Base-by-base conservation (phyloP, 2,797 vertebrate species). In the Leuciscus waleckii region DNA sequence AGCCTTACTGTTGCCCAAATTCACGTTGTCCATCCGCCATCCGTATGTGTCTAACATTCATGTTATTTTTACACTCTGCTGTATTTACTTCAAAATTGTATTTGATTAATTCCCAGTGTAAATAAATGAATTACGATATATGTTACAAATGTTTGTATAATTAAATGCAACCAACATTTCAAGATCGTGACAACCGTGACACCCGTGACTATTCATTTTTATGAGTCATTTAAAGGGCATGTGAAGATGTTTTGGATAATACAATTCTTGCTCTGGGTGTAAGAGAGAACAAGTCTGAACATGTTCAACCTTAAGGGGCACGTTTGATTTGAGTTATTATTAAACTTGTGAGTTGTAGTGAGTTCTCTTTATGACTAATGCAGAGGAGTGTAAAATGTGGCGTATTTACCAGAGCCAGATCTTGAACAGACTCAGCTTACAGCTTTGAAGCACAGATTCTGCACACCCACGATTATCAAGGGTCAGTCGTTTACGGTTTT, bases 281-380 rank as follows among this genome's bases (percentile, higher is more conserved):
- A 35, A 11, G 21, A 39, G 43, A 23, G 79, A 14, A n/a, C 88
- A 85, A 11, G 85, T 77, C 88, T 67, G 76, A 85, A 80, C 83
- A 77, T 10, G 83, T 23, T 76, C 39, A 11, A 69, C 10, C n/a
- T 5, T n/a, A 43, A 70, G 51, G 76, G 58, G 56, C 67, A 58
- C 0, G 6, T 58, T 71, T 80, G 71, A 68, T 69, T 11, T 58
- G 49, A 46, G 79, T 67, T 65, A 65, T 37, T 65, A 75, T 67
- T 81, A 65, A 67, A 76, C 61, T 61, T 26, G 23, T 10, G 37
- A 74, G 51, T 61, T 41, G 43, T 68, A 35, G 39, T 39, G 39
- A 26, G 23, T 74, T 79, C 21, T 78, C 8, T 63, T 11, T 84
- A 37, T 85, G 83, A 85, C 39, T 85, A 79, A 84, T 71, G 75